Base-by-base conservation (phyloP, 2,888 invertebrate genomes). In the Andrena bucephala region DNA sequence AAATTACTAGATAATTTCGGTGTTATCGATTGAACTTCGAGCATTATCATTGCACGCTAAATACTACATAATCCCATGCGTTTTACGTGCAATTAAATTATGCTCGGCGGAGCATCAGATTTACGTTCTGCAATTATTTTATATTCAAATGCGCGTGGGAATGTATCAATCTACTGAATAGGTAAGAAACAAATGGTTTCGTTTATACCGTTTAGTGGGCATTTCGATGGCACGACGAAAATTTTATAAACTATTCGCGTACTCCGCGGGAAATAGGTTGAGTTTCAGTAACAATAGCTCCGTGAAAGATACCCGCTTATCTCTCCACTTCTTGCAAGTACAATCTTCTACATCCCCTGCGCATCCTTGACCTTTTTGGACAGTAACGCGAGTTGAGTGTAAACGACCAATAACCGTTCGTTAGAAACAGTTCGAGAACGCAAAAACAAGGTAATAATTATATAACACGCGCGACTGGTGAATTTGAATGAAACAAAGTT, bases 291-390 rank as follows among this genome's bases (percentile, higher is more conserved):
- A 73, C 59, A 73, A 73, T 62, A 73, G 50, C 52, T 60, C 33
- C 13, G n/a, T 36, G 52, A 29, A 73, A 67, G 63, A 36, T 66
- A 13, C 36, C 2, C 33, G 24, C 48, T 77, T 77, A 77, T 73
- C 70, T 77, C 59, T 63, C 36, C 54, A 63, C 70, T 77, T 66
- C 63, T 54, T 76, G 50, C 68, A 33, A 81, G 57, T 29, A 68
- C 42, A 13, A 42, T 80, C 63, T 24, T 6, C 42, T 65, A 33
- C 27, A 73, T 52, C 10, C n/a, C 50, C 52, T 71, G 67, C 62
- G 13, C 36, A 77, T 54, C 77, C 77, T 83, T 83, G 75, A 71
- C 66, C 81, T 71, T 74, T 67, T 60, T 52, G 29, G 24, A 5
- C 57, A 42, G 16, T 31, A 24, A 57, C 33, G 8, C 33, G 31